These are phyloP conservation scores for Blastobasis lacticolella DNA, from an alignment of 2,888 invertebrate genomes.

Conservation along the genomic window DNA sequence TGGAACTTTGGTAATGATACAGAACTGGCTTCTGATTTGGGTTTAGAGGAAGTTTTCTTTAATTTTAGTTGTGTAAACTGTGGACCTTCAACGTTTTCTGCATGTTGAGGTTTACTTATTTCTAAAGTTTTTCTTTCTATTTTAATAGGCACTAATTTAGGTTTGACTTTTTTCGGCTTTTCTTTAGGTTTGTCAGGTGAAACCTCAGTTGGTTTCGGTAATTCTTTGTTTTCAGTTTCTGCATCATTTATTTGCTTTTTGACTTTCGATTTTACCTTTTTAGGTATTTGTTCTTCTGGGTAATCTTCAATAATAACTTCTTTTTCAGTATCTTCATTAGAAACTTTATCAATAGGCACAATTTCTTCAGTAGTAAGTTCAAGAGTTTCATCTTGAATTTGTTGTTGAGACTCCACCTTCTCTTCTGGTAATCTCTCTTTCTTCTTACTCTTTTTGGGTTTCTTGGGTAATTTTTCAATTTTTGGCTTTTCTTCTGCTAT, in stretches of 20 bases:
- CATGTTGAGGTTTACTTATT: conserved; percentile 77
- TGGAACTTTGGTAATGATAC: conserved; percentile 78
- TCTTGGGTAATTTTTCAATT: conserved; percentile 1
- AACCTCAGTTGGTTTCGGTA: background rate
- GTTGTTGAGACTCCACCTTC: background rate
- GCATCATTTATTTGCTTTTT: background rate
- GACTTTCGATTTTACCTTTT: background rate
- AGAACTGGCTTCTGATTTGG: conserved; percentile 55
- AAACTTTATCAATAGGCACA: background rate
- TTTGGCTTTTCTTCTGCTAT: conserved; percentile 4
- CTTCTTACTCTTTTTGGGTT: background rate
- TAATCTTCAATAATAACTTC: background rate
- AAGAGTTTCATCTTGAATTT: background rate
- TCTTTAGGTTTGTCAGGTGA: background rate
- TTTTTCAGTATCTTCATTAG: background rate
- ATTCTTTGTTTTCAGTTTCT: background rate
- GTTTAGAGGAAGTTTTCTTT: conserved; percentile 72
- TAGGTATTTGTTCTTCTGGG: background rate
- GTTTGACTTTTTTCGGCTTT: conserved; percentile 19
- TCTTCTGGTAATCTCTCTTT: background rate
- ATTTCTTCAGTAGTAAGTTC: background rate
- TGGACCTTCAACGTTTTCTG: conserved; percentile 74
- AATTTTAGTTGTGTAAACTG: conserved; percentile 81
- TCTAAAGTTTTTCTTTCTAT: conserved; percentile 78
- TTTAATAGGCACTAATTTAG: conserved; percentile 66